Evolutionary conservation across 2,797 vertebrate species (phyloP).

Genomic region (Hydrolagus colliei): DNA sequence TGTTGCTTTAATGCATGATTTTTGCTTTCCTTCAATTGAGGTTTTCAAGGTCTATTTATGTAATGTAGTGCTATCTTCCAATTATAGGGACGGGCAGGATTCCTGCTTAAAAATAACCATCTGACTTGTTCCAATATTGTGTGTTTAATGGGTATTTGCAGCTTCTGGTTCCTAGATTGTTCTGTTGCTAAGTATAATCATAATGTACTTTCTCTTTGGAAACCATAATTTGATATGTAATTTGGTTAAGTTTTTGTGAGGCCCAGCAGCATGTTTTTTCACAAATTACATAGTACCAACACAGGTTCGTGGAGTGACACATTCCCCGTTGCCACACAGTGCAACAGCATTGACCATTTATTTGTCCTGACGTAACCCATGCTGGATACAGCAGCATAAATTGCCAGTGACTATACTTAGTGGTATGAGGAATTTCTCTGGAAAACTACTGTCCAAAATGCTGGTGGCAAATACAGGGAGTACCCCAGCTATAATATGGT

Average conservation of each 20-base stretch:
- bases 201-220: background rate
- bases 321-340: too few relatives aligned
- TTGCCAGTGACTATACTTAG: too few relatives aligned
- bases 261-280: too few relatives aligned
- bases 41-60: background rate
- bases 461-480: too few relatives aligned
- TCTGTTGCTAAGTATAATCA: background rate
- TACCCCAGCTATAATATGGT: too few relatives aligned
- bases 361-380: too few relatives aligned
- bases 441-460: too few relatives aligned
- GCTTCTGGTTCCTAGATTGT: background rate
- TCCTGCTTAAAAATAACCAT: background rate
- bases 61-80: background rate
- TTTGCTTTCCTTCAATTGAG: background rate
- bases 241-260: background rate
- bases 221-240: background rate
- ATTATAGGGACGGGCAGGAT: background rate
- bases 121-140: background rate
- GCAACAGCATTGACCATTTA: too few relatives aligned
- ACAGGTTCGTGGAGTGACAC: too few relatives aligned
- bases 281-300: too few relatives aligned
- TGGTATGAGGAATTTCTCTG: too few relatives aligned
- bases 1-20: background rate
- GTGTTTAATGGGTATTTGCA: background rate
- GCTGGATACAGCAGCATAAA: too few relatives aligned